A percentile compares a stretch with the other conserved stretches of the same genome.
phyloP scores from a whole-genome alignment of 2,888 invertebrate genomes.

The Dryobotodes eremita region DNA sequence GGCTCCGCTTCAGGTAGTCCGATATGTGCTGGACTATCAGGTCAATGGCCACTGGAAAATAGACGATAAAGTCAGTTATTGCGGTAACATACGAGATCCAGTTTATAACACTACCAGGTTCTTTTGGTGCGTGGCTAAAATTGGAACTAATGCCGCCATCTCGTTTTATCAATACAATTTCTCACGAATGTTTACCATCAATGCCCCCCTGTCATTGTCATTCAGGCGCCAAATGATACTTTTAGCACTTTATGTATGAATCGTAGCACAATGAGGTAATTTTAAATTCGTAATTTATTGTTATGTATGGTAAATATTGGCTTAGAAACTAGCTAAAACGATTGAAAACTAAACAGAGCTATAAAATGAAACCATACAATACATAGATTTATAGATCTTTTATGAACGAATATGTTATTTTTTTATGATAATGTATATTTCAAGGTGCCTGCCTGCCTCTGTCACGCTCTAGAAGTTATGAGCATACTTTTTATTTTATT shows the following conservation, averaged over 20 bases:
- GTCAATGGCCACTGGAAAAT: constrained; percentile 97
- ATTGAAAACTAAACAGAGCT: background rate
- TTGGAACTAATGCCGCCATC: background rate
- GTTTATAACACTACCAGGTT: background rate
- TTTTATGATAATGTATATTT: background rate
- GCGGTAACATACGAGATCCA: background rate
- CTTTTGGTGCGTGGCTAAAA: background rate
- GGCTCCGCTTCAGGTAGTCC: constrained; percentile 93
- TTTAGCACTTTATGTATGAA: background rate
- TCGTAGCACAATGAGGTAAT: background rate
- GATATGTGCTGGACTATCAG: constrained; percentile 99
- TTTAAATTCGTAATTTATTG: too few species aligned
- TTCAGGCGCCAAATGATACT: background rate
- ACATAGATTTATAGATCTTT: background rate
- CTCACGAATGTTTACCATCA: background rate
- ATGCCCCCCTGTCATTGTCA: background rate
- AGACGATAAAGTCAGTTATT: background rate
- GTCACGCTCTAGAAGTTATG: background rate
- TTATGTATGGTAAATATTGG: background rate
- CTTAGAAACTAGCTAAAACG: background rate
- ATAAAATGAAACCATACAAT: background rate
- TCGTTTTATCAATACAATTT: background rate
- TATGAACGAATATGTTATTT: background rate
- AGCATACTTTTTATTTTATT: background rate
- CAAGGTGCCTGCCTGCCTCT: background rate